Percentiles rank a stretch among this genome's conserved stretches.
Conservation (phyloP, 2,888 invertebrate species). For the Sipunculus nudus region DNA sequence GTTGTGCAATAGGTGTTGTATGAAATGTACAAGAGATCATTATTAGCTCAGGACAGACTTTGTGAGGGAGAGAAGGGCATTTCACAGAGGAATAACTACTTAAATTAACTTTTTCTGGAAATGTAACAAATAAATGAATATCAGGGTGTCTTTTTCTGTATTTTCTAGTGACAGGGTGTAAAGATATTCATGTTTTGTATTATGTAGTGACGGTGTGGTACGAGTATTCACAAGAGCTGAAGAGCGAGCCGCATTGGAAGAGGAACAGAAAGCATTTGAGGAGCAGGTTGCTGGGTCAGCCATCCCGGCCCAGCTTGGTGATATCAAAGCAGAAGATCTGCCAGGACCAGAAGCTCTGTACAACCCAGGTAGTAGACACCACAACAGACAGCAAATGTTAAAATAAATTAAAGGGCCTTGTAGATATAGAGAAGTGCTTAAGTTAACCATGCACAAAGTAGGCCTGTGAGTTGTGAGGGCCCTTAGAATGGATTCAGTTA, state of each 20-base stretch:
- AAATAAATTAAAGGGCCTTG: not conserved
- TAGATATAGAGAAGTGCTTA: not conserved
- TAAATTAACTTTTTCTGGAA: too few species aligned
- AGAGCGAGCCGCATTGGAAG: conserved; percentile 71
- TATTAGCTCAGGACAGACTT: too few species aligned
- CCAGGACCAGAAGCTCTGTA: conserved; percentile 82
- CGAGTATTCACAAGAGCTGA: conserved; percentile 84
- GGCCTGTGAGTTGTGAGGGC: too few species aligned
- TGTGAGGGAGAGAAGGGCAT: too few species aligned
- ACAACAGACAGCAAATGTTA: not conserved
- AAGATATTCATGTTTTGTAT: too few species aligned
- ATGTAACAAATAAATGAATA: too few species aligned
- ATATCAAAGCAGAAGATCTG: conserved; percentile 85
- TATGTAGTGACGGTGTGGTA: conserved; percentile 86
- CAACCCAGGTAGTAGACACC: conserved; percentile 74
- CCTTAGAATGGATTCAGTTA: too few species aligned
- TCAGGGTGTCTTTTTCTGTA: too few species aligned
- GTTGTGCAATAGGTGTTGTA: too few species aligned
- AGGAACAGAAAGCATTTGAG: conserved; percentile 75
- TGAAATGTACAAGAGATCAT: too few species aligned
- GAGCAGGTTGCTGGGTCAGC: conserved; percentile 75
- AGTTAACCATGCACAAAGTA: not conserved
- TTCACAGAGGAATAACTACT: too few species aligned
- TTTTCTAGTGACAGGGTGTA: too few species aligned
- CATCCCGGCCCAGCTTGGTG: conserved; percentile 76